Base-by-base conservation (phyloP, 1,140 invertebrate genomes). In the Sinonovacula constricta region DNA sequence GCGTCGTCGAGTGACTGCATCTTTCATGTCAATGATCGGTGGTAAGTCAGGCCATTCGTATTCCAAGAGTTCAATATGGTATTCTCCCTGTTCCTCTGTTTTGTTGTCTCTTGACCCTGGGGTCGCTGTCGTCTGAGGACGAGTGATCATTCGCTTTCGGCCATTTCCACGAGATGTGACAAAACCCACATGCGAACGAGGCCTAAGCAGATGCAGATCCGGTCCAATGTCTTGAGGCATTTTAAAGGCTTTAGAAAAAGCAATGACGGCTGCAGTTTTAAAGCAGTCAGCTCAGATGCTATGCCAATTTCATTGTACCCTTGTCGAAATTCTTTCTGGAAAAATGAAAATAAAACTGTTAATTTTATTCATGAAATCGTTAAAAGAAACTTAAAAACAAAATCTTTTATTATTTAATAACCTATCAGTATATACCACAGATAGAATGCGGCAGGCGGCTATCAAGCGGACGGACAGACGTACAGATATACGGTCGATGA, bases 31-130 rank as follows among this genome's bases (percentile, higher is more conserved):
- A 14, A 84, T 82, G 18, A 90, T 82, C 0, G 88, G 86, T 12
- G 88, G 88, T 49, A 90, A 72, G 71, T 88, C 87, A 7, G 87
- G 87, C 88, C 87, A 88, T 67, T 89, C 88, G 60, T 87, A 88
- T 69, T 87, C 85, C 34, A 88, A 66, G 2, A 85, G 80, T 67
- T 88, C 87, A 5, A 87, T 82, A 14, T 83, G 68, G 60, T 85
- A 78, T 4, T 83, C 82, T 0, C 67, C 72, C 28, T 59, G 62
- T 36, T 56, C 10, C 49, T 53, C 7, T 10, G 18, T 18, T 49
- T 62, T 7, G 51, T n/a, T 24, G 22, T 59, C 67, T 54, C 63
- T 34, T 0, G 39, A n/a, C 22, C 51, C 54, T 28, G 62, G 10
- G 31, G 45, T 51, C n/a, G 72, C 66, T 28, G 31, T 49, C 18